Evolutionary conservation across 92 coral and sea anemone genomes (phyloP).

Genomic region (Isaurus tuberculatus): DNA sequence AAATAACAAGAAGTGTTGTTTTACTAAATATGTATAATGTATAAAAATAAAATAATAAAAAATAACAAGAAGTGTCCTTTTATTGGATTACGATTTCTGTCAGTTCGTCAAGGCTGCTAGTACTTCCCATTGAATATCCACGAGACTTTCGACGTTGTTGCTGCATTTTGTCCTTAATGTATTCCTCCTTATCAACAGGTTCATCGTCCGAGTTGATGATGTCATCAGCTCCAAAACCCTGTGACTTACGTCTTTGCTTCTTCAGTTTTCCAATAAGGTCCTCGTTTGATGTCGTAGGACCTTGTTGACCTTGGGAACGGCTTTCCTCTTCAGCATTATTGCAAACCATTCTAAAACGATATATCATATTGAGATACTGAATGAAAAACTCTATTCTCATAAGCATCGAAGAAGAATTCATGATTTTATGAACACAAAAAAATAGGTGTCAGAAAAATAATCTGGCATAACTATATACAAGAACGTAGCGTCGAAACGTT

Average conservation of each 20-base stretch:
- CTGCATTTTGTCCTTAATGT: neutral
- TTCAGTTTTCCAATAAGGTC: slow-evolving; percentile 1
- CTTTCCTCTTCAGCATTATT: neutral
- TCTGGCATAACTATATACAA: no score
- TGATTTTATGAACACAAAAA: no score
- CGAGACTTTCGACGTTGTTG: slow-evolving; percentile 13
- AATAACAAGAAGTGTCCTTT: no score
- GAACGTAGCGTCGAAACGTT: no score
- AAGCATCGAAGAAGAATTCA: no score
- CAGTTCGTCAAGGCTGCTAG: neutral
- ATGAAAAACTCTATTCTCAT: no score
- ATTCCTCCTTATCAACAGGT: neutral
- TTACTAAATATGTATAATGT: no score
- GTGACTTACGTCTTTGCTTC: slow-evolving; percentile 20
- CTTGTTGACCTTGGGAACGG: neutral
- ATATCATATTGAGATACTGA: no score
- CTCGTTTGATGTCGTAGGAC: neutral
- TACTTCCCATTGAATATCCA: neutral
- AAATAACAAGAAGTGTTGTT: no score
- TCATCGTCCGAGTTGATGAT: slow-evolving; percentile 19
- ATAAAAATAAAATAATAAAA: no score
- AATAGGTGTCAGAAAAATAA: no score
- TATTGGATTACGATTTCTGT: neutral
- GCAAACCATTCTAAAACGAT: no score
- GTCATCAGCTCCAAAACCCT: slow-evolving; percentile 1